A percentile compares a stretch with the other conserved stretches of the same genome.
Conservation (phyloP, 2,113 vertebrate genomes). For the Raphicerus campestris region DNA sequence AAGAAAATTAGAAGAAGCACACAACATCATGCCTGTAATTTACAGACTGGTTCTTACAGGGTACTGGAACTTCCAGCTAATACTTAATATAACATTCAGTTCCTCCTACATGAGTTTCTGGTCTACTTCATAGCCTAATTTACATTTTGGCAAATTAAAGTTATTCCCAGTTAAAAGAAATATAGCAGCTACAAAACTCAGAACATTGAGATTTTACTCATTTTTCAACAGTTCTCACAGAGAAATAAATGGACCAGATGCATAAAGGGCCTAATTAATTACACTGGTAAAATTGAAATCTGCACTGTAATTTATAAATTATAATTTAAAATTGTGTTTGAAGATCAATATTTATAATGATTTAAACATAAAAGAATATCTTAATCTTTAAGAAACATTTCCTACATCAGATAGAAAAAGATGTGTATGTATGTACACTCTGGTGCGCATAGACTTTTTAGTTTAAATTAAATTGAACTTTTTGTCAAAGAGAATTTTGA, state of each 20-base stretch:
- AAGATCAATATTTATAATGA: not conserved
- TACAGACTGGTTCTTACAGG: not conserved
- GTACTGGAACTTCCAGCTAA: not conserved
- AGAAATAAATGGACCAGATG: not conserved
- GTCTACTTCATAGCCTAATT: not conserved
- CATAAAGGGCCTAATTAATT: not conserved
- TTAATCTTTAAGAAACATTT: not conserved
- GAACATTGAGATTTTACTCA: not conserved
- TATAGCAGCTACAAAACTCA: not conserved
- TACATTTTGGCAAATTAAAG: not conserved
- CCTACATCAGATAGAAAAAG: not conserved
- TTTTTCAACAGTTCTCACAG: not conserved
- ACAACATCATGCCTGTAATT: not conserved
- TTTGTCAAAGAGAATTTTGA: not conserved
- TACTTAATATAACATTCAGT: not conserved
- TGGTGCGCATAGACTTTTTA: not conserved
- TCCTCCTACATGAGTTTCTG: not conserved
- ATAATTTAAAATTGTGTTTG: not conserved
- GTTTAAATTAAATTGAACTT: not conserved
- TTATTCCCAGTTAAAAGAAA: not conserved
- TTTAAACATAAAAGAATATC: not conserved
- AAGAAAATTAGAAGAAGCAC: not conserved
- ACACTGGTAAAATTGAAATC: not conserved
- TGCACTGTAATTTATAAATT: not conserved
- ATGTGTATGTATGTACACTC: not conserved